Conservation (phyloP, 2,113 vertebrate species). For the Malurus cyaneus region DNA sequence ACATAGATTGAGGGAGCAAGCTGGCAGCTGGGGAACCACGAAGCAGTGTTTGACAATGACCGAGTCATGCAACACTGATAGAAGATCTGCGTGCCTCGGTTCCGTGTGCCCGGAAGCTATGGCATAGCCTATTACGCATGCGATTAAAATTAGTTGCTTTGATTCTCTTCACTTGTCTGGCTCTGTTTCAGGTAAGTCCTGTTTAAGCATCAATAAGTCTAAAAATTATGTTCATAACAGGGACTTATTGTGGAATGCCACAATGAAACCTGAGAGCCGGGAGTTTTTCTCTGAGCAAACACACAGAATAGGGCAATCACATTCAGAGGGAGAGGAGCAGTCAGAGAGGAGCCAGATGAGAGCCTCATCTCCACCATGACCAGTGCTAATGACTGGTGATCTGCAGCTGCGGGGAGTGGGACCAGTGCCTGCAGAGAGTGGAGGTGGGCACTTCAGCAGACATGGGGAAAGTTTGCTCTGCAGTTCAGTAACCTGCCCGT, state of each 20-base stretch:
- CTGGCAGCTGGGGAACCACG: no score
- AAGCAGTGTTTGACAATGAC: no score
- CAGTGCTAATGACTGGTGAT: background rate
- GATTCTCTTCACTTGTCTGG: no score
- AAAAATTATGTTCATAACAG: background rate
- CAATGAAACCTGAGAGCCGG: background rate
- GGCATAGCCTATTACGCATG: no score
- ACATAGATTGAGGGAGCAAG: no score
- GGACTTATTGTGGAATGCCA: background rate
- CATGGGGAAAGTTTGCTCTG: background rate
- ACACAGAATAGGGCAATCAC: background rate
- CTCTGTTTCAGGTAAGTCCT: no score
- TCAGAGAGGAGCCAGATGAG: background rate
- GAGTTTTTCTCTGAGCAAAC: background rate
- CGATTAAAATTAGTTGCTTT: no score
- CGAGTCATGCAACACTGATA: no score
- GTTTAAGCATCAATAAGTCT: background rate
- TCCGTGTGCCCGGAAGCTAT: no score
- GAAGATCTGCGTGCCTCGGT: no score
- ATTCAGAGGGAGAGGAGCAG: background rate
- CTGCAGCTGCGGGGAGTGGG: background rate
- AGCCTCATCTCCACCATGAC: background rate
- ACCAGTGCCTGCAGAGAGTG: background rate
- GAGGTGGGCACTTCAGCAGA: background rate
- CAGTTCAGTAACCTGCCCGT: background rate